Conservation (phyloP, 2,797 vertebrate genomes). For the Tokudaia muenninki region DNA sequence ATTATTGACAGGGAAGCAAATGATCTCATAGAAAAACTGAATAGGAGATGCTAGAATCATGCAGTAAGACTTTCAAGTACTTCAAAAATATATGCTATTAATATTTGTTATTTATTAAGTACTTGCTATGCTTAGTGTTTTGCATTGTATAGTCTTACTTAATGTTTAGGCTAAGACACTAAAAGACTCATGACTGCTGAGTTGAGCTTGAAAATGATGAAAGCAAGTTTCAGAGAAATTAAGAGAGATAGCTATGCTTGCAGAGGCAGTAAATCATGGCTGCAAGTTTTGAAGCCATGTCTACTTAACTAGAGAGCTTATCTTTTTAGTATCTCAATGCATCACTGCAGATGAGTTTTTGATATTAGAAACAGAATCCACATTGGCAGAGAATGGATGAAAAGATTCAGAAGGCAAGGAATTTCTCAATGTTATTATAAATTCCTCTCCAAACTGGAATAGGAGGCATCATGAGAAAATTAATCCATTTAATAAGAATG, state of each 20-base stretch:
- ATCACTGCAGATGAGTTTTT: background rate
- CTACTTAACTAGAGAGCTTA: background rate
- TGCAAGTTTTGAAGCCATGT: background rate
- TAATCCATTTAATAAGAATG: background rate
- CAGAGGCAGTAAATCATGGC: background rate
- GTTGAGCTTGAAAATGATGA: background rate
- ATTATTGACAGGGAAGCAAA: background rate
- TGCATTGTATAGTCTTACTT: background rate
- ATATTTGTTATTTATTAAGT: background rate
- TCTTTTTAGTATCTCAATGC: background rate
- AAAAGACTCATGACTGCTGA: background rate
- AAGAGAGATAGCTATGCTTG: background rate
- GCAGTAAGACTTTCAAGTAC: background rate
- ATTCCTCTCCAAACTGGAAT: background rate
- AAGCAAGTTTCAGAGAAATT: background rate
- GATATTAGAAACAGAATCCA: background rate
- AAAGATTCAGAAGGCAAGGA: background rate
- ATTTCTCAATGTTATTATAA: background rate
- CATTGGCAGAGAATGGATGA: background rate
- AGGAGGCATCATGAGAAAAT: background rate
- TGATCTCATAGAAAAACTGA: accelerated
- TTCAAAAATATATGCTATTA: background rate
- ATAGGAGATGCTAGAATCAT: background rate
- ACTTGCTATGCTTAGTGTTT: background rate
- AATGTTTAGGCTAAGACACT: background rate